Evolutionary conservation across 2,888 invertebrate species (phyloP), one percentile per base, ranked within the genome.

Genomic region (Drosophila antonietae): DNA sequence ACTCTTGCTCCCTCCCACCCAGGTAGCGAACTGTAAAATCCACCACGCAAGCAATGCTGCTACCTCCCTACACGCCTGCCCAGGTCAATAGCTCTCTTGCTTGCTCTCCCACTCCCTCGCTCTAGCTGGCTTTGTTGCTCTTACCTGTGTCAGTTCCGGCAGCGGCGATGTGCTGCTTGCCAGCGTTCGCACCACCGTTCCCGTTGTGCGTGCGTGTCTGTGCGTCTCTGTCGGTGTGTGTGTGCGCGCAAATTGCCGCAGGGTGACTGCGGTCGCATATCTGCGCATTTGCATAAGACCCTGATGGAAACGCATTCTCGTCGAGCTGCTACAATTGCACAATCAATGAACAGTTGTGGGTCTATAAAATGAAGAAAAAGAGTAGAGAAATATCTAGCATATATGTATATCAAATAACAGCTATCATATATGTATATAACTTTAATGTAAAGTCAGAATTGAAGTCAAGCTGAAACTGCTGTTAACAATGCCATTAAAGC

Each of bases 61-160:
- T 52, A 35, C 15, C 52, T 52, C 52, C 35, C 28, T 28, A 28
- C 37, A 37, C 37, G 15, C 52, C 10, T 15, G 15, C n/a, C 5
- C 39, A 9, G 10, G 9, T n/a, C 18, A 14, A 20, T 52, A 18
- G 59, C 39, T 18, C 49, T 39, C 62, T 41, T 47, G 44, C 52
- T 59, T 56, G 5, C 57, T 5, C 57, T 8, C 44, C n/a, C 28
- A 9, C 18, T 7, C 53, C 23, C 20, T 15, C 43, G 33, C 37
- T 20, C 41, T 23, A 23, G n/a, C 31, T 49, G 23, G 10, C 31
- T 18, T 35, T 70, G 37, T 46, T 35, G n/a, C 15, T 15, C 59
- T 80, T 82, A 88, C 86, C 86, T 86, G 87, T 7, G 86, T 86
- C 12, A 88, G 64, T 53, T 86, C 76, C 46, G 88, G 88, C 67